Base-by-base conservation (phyloP, 2,888 invertebrate species). In the Heliothis peltigera region DNA sequence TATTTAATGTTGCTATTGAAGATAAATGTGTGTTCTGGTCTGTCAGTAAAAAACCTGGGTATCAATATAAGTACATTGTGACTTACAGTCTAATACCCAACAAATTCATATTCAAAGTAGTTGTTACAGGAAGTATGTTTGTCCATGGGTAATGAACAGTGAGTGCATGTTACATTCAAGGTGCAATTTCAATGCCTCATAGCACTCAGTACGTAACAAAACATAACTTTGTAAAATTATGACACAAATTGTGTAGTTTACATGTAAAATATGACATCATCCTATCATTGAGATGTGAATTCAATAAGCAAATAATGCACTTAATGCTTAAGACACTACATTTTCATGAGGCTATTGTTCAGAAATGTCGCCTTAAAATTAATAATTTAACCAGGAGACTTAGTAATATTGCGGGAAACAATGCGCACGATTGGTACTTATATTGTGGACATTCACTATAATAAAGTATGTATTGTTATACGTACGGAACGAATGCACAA, bases 401-500 rank as follows among this genome's bases (percentile, higher is more conserved):
- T 19, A 19, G 19, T 17, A 49, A 43, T 49, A 73, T 19, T 59
- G 55, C 48, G 55, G 52, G 64, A 64, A 64, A 57, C 35, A 42
- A 64, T 46, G 51, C 48, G 17, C 42, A 62, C 28, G 53, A 62
- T 19, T 43, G 47, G 47, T 78, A 64, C 62, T 57, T 60, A 60
- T 58, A 75, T 67, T 75, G 60, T 67, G 64, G 63, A 78, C 60
- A 75, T 65, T 77, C 48, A 67, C 51, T 68, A 48, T 46, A 62
- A 17, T 51, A 53, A 57, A 59, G 63, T 76, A 75, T 70, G 61
- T 74, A 75, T 80, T 79, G 59, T 48, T 66, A 71, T 48, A 69
- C 54, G 71, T 54, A 70, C 57, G 77, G 57, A 70, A 70, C 66
- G 60, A 75, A 71, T 73, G 72, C 76, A 84, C 82, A 84, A 84